A percentile compares a stretch with the other conserved stretches of the same genome.
Evolutionary conservation across 2,888 invertebrate genomes (phyloP).

Genomic region (Latrodectus hesperus): DNA sequence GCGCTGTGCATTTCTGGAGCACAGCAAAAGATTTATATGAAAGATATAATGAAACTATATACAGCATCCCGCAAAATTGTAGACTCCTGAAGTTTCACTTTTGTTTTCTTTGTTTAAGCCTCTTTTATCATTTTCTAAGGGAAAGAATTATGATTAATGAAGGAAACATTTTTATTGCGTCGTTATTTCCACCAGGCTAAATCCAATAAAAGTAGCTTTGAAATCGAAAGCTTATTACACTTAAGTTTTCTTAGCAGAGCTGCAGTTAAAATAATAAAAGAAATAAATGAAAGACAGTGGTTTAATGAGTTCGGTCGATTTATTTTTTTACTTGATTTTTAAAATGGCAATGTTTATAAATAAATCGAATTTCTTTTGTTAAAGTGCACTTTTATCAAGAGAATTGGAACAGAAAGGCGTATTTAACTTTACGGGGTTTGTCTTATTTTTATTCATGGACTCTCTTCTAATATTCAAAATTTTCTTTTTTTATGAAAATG

Average conservation of each 20-base stretch:
- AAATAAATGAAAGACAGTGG: conserved; percentile 15
- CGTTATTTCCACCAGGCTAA: conserved; percentile 42
- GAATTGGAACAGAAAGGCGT: neutral
- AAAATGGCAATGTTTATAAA: conserved; percentile 21
- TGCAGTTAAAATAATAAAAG: neutral
- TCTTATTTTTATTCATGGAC: too few species aligned
- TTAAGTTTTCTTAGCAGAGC: conserved; percentile 12
- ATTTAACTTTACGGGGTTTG: too few species aligned
- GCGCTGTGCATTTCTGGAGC: neutral
- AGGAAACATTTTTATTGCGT: conserved; percentile 48
- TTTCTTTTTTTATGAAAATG: too few species aligned
- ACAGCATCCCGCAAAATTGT: conserved; percentile 6
- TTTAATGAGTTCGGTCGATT: conserved; percentile 33
- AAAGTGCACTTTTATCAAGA: conserved; percentile 21
- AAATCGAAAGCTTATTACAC: conserved; percentile 53
- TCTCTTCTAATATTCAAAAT: too few species aligned
- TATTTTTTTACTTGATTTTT: conserved; percentile 25
- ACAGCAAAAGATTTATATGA: neutral
- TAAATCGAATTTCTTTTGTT: conserved; percentile 30
- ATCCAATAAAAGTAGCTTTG: conserved; percentile 46
- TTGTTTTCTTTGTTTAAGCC: conserved; percentile 17
- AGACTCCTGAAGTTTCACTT: conserved; percentile 7
- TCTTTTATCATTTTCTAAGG: conserved; percentile 22
- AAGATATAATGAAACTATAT: conserved; percentile 3
- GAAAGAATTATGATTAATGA: conserved; percentile 51